Conservation (phyloP, 2,888 invertebrate genomes). For the Allacma fusca region DNA sequence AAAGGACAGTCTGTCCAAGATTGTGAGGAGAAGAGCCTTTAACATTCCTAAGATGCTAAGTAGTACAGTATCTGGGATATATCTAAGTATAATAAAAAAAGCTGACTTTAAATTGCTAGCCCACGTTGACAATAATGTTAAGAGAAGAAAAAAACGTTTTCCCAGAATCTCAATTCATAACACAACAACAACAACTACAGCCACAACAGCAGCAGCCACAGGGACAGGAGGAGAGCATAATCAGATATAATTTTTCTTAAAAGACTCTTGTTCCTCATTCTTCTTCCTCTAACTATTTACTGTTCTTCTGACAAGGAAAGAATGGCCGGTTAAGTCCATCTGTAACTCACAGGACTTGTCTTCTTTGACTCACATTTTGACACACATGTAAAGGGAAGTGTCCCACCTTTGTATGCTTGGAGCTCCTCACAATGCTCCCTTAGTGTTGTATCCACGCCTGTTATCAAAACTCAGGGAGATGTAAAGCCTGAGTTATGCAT, state of each 20-base stretch:
- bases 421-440: background rate
- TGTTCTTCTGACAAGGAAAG: background rate
- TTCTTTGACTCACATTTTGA: background rate
- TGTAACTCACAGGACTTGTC: background rate
- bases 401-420: background rate
- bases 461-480: too few relatives aligned
- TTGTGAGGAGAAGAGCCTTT: too few relatives aligned
- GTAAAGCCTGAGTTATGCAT: too few relatives aligned
- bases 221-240: background rate
- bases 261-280: constrained; percentile 2
- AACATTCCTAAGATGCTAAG: too few relatives aligned
- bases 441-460: too few relatives aligned
- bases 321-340: background rate
- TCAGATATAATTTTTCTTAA: constrained; percentile 16
- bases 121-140: too few relatives aligned
- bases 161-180: background rate
- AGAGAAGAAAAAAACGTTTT: background rate
- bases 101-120: too few relatives aligned
- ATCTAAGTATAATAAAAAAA: too few relatives aligned
- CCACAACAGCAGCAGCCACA: too few relatives aligned
- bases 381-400: background rate
- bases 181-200: background rate
- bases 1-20: too few relatives aligned
- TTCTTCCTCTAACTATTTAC: background rate
- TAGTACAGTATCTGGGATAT: too few relatives aligned